Percentiles rank a stretch among this genome's conserved stretches.
Evolutionary conservation across 2,888 invertebrate genomes (phyloP).

Genomic region (Perizoma affinitatum): DNA sequence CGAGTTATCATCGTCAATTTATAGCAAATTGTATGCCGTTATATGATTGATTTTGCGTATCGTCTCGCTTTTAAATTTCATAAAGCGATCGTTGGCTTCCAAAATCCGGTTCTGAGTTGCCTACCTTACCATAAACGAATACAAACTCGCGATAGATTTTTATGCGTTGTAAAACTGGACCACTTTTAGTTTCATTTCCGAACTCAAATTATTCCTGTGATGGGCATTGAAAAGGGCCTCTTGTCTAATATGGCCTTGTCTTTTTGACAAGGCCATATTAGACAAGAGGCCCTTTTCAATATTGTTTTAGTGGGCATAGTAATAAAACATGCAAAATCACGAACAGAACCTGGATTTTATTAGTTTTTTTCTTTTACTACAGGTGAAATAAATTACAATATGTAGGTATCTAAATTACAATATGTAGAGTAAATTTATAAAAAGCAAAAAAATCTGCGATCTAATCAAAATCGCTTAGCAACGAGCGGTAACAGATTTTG

Average conservation of each 20-base stretch:
- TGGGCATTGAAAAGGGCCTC: constrained; percentile 33
- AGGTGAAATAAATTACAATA: constrained; percentile 10
- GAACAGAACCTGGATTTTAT: constrained; percentile 27
- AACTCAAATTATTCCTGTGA: constrained; percentile 28
- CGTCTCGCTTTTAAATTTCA: constrained; percentile 24
- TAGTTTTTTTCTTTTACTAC: neutral
- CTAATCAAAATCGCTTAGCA: constrained; percentile 71
- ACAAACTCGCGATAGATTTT: constrained; percentile 26
- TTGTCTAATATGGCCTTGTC: no score
- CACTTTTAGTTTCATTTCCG: constrained; percentile 39
- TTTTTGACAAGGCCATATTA: constrained; percentile 17
- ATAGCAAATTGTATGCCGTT: constrained; percentile 6
- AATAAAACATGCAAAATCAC: constrained; percentile 39
- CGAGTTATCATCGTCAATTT: constrained; percentile 1
- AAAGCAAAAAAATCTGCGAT: no score
- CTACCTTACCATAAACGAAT: constrained; percentile 37
- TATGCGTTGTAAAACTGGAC: constrained; percentile 29
- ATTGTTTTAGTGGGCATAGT: constrained; percentile 30
- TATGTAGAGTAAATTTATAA: no score
- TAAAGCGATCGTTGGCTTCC: constrained; percentile 34
- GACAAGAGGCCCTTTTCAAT: constrained; percentile 34
- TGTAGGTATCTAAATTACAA: constrained; percentile 10
- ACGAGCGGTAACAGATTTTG: constrained; percentile 79
- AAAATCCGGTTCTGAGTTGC: constrained; percentile 35
- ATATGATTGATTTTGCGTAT: constrained; percentile 39